Conservation (phyloP, 1,140 invertebrate species). For the Tetramorium parvispinum region DNA sequence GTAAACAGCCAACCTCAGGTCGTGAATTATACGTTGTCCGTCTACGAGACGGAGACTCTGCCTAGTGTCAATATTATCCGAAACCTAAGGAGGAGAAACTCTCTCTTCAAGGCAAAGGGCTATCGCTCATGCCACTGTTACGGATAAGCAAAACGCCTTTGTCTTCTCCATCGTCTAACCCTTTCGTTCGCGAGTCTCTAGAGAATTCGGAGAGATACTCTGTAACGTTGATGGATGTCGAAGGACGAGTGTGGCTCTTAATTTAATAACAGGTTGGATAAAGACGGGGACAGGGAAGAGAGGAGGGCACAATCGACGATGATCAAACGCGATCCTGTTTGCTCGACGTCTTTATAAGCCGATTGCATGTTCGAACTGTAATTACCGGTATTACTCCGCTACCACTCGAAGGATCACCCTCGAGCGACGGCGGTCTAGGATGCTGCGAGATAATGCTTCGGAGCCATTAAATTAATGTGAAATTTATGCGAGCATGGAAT, state of each 20-base stretch:
- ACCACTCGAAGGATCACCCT: slow-evolving; percentile 19
- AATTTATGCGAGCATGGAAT: slow-evolving; percentile 42
- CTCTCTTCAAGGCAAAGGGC: slow-evolving; percentile 29
- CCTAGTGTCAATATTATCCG: slow-evolving; percentile 63
- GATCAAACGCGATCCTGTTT: slow-evolving; percentile 42
- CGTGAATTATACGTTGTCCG: slow-evolving; percentile 77
- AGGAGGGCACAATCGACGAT: neutral
- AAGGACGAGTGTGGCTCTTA: neutral
- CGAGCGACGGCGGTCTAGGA: slow-evolving; percentile 16
- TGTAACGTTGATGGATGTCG: neutral
- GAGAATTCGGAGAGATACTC: slow-evolving; percentile 3
- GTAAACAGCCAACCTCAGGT: slow-evolving; percentile 73
- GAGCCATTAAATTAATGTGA: slow-evolving; percentile 52
- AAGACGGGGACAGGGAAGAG: neutral
- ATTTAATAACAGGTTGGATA: neutral
- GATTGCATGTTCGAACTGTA: neutral
- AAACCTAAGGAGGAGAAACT: slow-evolving; percentile 6
- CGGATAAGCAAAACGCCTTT: neutral
- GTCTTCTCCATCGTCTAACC: slow-evolving; percentile 9
- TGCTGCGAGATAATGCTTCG: slow-evolving; percentile 38
- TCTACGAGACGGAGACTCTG: slow-evolving; percentile 6
- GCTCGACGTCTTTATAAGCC: slow-evolving; percentile 16
- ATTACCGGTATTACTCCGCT: slow-evolving; percentile 47
- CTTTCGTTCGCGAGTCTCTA: neutral
- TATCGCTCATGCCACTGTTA: neutral